Conservation (phyloP, 2,888 invertebrate species). For the Ellobium chinense region DNA sequence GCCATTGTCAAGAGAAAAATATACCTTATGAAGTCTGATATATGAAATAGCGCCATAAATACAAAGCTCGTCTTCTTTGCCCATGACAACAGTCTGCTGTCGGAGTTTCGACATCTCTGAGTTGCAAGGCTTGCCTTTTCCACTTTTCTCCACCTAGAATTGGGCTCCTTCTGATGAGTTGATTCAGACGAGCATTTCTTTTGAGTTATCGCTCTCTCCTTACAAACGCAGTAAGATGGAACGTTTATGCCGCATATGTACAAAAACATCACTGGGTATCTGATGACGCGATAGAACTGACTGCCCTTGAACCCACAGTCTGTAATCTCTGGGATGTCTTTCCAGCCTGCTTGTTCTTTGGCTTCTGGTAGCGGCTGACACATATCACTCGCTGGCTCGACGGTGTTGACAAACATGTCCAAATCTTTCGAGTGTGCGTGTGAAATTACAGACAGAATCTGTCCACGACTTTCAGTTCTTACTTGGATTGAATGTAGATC, state of each 20-base stretch:
- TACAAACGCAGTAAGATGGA: slow-evolving; percentile 28
- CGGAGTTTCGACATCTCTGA: slow-evolving; percentile 9
- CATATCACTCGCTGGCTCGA: neutral
- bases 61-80: slow-evolving; percentile 1
- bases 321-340: too few relatives aligned
- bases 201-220: too few relatives aligned
- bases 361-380: neutral
- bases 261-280: slow-evolving; percentile 29
- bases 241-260: slow-evolving; percentile 34
- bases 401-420: slow-evolving; percentile 29
- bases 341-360: neutral
- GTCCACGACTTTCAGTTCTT: too few relatives aligned
- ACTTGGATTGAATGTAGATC: too few relatives aligned
- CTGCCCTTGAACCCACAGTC: slow-evolving; percentile 3
- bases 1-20: slow-evolving; percentile 2
- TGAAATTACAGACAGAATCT: too few relatives aligned
- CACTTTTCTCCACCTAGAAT: too few relatives aligned
- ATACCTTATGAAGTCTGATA: slow-evolving; percentile 5
- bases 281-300: neutral
- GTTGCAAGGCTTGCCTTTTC: too few relatives aligned
- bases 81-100: slow-evolving; percentile 7
- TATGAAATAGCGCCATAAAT: slow-evolving; percentile 15
- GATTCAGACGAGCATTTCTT: too few relatives aligned
- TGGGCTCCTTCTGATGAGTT: too few relatives aligned
- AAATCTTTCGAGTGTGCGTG: too few relatives aligned